Evolutionary conservation across 2,113 vertebrate species (phyloP).

Genomic region (Semnopithecus entellus): DNA sequence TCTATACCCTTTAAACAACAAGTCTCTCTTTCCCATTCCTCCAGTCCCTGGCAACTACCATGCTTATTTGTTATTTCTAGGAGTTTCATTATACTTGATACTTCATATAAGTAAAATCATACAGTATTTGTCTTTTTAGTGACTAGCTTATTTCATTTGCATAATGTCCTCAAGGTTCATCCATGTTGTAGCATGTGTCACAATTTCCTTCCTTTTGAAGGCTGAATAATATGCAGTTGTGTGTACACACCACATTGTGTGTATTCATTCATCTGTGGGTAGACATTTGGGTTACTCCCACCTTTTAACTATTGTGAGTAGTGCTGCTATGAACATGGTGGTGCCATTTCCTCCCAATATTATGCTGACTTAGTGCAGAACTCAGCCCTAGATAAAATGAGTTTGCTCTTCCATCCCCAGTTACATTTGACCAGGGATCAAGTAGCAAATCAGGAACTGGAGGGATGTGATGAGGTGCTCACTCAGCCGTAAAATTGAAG

Average conservation of each 20-base stretch:
- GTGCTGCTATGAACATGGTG: not conserved
- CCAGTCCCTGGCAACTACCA: not conserved
- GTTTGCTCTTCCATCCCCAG: not conserved
- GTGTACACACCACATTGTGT: not conserved
- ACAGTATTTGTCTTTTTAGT: not conserved
- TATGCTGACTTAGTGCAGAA: not conserved
- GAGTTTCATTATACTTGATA: not conserved
- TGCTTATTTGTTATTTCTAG: not conserved
- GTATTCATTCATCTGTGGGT: not conserved
- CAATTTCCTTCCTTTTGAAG: not conserved
- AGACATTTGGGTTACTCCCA: not conserved
- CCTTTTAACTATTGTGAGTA: not conserved
- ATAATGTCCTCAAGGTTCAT: not conserved
- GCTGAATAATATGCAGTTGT: not conserved
- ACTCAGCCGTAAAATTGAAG: not conserved
- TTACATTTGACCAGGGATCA: not conserved
- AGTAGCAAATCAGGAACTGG: not conserved
- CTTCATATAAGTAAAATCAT: not conserved
- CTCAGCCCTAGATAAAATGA: not conserved
- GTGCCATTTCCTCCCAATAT: not conserved
- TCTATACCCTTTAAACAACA: not conserved
- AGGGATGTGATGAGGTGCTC: not conserved
- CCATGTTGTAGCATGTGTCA: not conserved
- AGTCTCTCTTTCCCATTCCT: not conserved
- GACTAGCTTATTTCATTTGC: not conserved